Evolutionary conservation across 2,113 vertebrate genomes (phyloP).

Genomic region (Datnioides undecimradiatus): DNA sequence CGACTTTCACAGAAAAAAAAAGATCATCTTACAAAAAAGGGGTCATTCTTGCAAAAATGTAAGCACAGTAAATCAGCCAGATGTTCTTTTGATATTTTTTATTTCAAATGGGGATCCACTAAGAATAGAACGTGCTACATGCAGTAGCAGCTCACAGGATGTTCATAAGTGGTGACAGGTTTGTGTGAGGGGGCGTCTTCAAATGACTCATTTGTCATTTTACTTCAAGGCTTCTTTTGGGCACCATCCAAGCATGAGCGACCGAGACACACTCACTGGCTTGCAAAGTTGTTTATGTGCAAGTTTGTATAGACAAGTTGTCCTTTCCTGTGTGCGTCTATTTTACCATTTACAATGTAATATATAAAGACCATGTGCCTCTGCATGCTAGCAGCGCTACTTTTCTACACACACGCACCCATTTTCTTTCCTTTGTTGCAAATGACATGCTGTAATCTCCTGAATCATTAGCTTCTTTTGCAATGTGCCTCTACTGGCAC

Average conservation of each 20-base stretch:
- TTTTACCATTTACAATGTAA: slow-evolving; percentile 4
- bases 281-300: slow-evolving; percentile 50
- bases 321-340: not conserved
- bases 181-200: slow-evolving; percentile 73
- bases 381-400: not conserved
- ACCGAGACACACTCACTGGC: slow-evolving; percentile 41
- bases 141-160: slow-evolving; percentile 65
- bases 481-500: slow-evolving; percentile 20
- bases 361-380: not conserved
- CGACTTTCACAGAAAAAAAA: slow-evolving; percentile 16
- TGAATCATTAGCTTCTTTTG: slow-evolving; percentile 35
- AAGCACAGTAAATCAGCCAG: slow-evolving; percentile 38
- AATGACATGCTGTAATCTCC: slow-evolving; percentile 34
- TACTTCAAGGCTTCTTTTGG: slow-evolving; percentile 77
- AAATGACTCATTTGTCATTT: slow-evolving; percentile 83
- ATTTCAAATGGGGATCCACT: slow-evolving; percentile 21
- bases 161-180: slow-evolving; percentile 78
- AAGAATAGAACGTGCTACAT: slow-evolving; percentile 52
- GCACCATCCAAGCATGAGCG: slow-evolving; percentile 72
- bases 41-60: slow-evolving; percentile 8
- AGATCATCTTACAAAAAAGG: not conserved
- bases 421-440: slow-evolving; percentile 30
- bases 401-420: not conserved
- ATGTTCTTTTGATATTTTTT: slow-evolving; percentile 53
- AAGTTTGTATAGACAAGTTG: slow-evolving; percentile 21